Evolutionary conservation across 2,888 invertebrate genomes (phyloP).

Genomic region (Eremobia ochroleuca): DNA sequence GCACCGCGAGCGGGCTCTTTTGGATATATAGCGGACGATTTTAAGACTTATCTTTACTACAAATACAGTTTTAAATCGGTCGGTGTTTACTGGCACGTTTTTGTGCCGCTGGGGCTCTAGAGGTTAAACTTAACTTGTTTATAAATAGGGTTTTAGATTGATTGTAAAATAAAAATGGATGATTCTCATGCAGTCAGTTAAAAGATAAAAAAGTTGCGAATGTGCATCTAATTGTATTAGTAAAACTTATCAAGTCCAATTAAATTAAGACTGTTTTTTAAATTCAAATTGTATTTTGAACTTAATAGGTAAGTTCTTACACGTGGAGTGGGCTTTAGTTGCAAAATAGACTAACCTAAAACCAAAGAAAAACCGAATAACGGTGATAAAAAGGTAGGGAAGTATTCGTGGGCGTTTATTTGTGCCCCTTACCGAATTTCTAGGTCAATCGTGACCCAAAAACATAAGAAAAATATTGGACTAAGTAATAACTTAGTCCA

Average conservation of each 20-base stretch:
- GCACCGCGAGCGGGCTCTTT: no score
- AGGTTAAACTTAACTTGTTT: background rate
- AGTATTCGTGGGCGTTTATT: conserved; percentile 2
- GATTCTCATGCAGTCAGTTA: background rate
- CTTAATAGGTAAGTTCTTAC: no score
- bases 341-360: background rate
- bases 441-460: background rate
- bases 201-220: accelerated
- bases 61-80: no score
- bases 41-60: no score
- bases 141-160: conserved; percentile 11
- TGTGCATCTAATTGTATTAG: background rate
- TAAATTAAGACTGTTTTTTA: background rate
- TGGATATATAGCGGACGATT: no score
- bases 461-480: background rate
- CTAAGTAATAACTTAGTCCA: no score
- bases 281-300: background rate
- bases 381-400: background rate
- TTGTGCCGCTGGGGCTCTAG: no score
- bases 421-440: background rate
- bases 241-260: background rate
- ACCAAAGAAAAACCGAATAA: conserved; percentile 4
- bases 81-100: no score
- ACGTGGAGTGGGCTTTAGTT: background rate
- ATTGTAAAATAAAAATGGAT: background rate